Evolutionary conservation across 2,888 invertebrate species (phyloP).

Genomic region (Eucriotettix oculatus): DNA sequence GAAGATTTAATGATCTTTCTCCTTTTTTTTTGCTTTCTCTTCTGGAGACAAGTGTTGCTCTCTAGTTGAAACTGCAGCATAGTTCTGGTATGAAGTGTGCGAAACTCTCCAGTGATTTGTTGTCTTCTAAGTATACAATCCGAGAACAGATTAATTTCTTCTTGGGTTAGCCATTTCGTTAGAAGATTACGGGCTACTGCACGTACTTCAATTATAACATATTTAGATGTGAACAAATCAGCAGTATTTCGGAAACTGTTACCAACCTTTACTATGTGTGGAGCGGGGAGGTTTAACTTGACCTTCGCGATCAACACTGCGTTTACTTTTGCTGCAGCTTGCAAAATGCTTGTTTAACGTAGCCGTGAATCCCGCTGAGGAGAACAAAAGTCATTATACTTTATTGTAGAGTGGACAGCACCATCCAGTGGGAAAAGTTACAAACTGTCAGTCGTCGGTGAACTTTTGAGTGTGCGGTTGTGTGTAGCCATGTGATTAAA

Average conservation of each 20-base stretch:
- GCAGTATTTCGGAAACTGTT: conserved; percentile 9
- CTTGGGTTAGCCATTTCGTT: conserved; percentile 37
- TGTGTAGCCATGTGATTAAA: too few relatives aligned
- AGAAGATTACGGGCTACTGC: conserved; percentile 36
- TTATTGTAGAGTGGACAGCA: too few relatives aligned
- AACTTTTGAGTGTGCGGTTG: too few relatives aligned
- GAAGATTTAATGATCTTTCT: conserved; percentile 36
- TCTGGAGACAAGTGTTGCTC: conserved; percentile 36
- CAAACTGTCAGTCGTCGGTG: too few relatives aligned
- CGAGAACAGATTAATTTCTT: conserved; percentile 34
- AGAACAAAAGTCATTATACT: too few relatives aligned
- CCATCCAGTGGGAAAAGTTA: too few relatives aligned
- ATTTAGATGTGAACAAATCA: conserved; percentile 30
- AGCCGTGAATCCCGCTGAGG: too few relatives aligned
- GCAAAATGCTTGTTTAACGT: conserved; percentile 12
- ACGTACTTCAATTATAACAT: conserved; percentile 40
- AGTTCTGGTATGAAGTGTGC: too few relatives aligned
- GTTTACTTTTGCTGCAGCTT: conserved; percentile 31
- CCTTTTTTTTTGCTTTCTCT: conserved; percentile 29
- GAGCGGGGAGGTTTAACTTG: conserved; percentile 24
- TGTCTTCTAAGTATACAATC: too few relatives aligned
- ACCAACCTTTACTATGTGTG: conserved; percentile 8
- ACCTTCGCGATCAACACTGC: conserved; percentile 36
- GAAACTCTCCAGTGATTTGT: too few relatives aligned
- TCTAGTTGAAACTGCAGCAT: conserved; percentile 38